Base-by-base conservation (phyloP, 1,140 invertebrate genomes). In the Cyphomyrmex costatus region DNA sequence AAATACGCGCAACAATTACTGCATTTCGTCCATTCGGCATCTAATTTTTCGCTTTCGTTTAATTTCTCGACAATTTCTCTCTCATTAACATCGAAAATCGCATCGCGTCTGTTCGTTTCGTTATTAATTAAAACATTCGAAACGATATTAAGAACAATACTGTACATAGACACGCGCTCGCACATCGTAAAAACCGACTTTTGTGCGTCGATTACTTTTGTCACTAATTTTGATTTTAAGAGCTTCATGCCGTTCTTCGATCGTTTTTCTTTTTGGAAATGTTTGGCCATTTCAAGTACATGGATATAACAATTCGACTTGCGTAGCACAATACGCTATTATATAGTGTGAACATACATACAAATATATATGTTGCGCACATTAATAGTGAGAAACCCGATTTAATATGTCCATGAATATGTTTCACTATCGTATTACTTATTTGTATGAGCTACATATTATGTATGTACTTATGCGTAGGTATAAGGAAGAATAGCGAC, bases 1-100 rank as follows among this genome's bases (percentile, higher is more conserved):
- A 42, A 73, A 73, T 68, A 86, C 56, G 21, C 36, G 58, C 76
- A 86, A 84, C 65, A 86, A 89, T 78, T 65, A 36, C 33, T 8
- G 27, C 10, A n/a, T n/a, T 24, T 82, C 10, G 16, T 80, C 30
- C 36, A 33, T 60, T 73, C 53, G 33, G 53, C 8, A 74, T 14
- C 42, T 83, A 21, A 58, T 21, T 12, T 73, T 60, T 74, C 53
- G 19, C 66, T 56, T 56, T 42, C 16, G 12, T 33, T n/a, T 19
- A 30, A 73, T 36, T 71, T 19, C 24, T 74, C 6, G 53, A 60
- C 14, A 6, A 71, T 36, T 71, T 68, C 14, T 68, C 21, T 49
- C 36, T 24, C n/a, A 19, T 60, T 60, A 58, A 46, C 8, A 36
- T 12, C 19, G 19, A 60, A 46, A 53, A 73, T 70, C 21, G 36